A percentile compares a stretch with the other conserved stretches of the same genome.
These are phyloP conservation scores for Psophia crepitans DNA, from an alignment of 2,113 vertebrate genomes.

Conservation along the genomic window DNA sequence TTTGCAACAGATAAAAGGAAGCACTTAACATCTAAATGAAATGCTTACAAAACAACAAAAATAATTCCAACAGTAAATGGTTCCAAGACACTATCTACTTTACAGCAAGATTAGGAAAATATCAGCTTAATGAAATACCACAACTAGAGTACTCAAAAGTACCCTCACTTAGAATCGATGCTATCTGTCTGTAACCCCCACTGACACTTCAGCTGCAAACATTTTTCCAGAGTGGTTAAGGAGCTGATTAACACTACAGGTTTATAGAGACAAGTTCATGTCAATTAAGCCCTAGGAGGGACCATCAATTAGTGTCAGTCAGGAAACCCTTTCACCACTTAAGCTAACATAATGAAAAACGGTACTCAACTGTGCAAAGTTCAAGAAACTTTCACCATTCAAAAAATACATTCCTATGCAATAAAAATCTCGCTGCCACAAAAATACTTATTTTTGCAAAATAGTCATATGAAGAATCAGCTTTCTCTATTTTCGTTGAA, in stretches of 20 bases:
- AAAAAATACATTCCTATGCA: neutral
- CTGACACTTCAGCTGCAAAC: neutral
- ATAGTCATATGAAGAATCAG: neutral
- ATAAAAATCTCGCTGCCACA: neutral
- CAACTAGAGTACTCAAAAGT: neutral
- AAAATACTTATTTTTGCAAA: neutral
- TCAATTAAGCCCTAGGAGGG: constrained; percentile 59
- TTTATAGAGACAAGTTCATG: constrained; percentile 46
- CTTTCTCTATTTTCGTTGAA: neutral
- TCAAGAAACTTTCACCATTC: neutral
- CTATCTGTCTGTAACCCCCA: constrained; percentile 17
- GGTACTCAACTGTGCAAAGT: neutral
- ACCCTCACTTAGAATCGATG: neutral
- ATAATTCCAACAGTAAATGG: neutral
- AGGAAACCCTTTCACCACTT: constrained; percentile 27
- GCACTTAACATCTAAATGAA: neutral
- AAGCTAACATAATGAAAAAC: constrained; percentile 48
- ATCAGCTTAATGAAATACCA: neutral
- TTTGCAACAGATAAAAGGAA: neutral
- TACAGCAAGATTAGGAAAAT: neutral
- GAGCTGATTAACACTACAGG: constrained; percentile 24
- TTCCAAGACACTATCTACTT: neutral
- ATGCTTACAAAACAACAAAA: neutral
- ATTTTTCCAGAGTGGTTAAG: neutral
- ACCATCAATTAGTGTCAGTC: constrained; percentile 65